phyloP scores from a whole-genome alignment of 1,140 invertebrate genomes.

The Aculops lycopersici region DNA sequence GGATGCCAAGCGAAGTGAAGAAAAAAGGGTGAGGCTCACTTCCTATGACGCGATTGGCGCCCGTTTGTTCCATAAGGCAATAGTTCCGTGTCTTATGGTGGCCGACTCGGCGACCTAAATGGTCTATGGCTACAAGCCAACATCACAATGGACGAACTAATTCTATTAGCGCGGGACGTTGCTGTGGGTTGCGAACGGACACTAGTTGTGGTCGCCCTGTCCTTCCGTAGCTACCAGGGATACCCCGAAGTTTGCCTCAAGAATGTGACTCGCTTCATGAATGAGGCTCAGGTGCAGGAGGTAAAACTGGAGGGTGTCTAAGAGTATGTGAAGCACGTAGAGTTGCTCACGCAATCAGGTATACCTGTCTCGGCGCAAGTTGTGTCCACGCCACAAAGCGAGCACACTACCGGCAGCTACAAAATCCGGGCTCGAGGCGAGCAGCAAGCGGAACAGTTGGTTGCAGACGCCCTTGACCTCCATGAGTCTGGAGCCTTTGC shows the following conservation, averaged over 20 bases:
- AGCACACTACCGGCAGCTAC: constrained; percentile 9
- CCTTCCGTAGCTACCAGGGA: background rate
- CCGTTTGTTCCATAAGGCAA: constrained; percentile 8
- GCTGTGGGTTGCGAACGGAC: constrained; percentile 4
- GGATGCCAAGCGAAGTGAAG: background rate
- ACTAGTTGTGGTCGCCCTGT: constrained; percentile 8
- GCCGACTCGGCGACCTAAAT: constrained; percentile 10
- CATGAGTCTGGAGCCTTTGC: constrained; percentile 9
- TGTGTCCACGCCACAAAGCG: constrained; percentile 10
- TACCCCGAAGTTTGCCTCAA: background rate
- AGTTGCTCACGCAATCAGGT: constrained; percentile 1
- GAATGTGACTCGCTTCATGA: constrained; percentile 3
- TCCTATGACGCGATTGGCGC: constrained; percentile 9
- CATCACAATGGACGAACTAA: constrained; percentile 10
- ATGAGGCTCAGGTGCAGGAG: constrained; percentile 10
- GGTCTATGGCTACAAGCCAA: constrained; percentile 7
- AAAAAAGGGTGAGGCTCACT: constrained; percentile 8
- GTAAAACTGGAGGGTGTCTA: constrained; percentile 10
- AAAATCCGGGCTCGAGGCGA: constrained; percentile 2
- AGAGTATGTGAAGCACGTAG: background rate
- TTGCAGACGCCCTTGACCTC: constrained; percentile 3
- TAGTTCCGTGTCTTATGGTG: constrained; percentile 10
- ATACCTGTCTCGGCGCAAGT: constrained; percentile 11
- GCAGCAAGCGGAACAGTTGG: background rate
- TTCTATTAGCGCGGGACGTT: constrained; percentile 9